Evolutionary conservation across 2,888 invertebrate genomes (phyloP).

Genomic region (Pseudanteris insignis): DNA sequence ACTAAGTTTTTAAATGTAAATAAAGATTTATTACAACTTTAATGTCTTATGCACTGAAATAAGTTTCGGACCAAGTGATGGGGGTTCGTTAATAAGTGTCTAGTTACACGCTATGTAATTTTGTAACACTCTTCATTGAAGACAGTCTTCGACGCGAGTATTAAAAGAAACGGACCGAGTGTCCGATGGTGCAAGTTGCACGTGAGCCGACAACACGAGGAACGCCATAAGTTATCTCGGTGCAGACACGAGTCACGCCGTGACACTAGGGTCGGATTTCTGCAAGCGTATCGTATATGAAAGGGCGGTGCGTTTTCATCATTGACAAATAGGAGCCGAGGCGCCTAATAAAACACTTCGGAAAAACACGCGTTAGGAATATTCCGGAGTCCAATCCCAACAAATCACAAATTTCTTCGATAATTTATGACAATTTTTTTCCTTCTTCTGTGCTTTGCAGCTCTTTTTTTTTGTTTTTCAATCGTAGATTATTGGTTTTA

Average conservation of each 20-base stretch:
- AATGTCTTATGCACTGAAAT: too few relatives aligned
- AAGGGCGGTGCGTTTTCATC: conserved; percentile 17
- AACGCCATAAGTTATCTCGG: conserved; percentile 15
- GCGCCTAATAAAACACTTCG: conserved; percentile 24
- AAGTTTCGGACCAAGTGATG: too few relatives aligned
- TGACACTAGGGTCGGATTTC: conserved; percentile 26
- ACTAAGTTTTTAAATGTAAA: too few relatives aligned
- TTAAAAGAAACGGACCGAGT: background rate
- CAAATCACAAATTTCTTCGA: background rate
- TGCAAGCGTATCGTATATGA: conserved; percentile 11
- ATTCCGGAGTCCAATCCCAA: conserved; percentile 2
- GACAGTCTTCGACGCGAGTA: background rate
- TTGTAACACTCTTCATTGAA: too few relatives aligned
- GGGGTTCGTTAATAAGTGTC: background rate
- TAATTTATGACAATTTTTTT: conserved; percentile 1
- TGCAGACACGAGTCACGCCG: conserved; percentile 30
- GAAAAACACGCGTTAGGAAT: conserved; percentile 2
- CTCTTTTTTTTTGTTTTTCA: too few relatives aligned
- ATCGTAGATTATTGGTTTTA: background rate
- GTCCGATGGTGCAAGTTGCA: background rate
- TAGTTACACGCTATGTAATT: too few relatives aligned
- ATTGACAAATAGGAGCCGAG: conserved; percentile 21
- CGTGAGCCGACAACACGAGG: background rate
- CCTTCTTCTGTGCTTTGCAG: too few relatives aligned
- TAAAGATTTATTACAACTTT: too few relatives aligned